phyloP scores from a whole-genome alignment of 2,888 invertebrate genomes.

The Gibbula magus region DNA sequence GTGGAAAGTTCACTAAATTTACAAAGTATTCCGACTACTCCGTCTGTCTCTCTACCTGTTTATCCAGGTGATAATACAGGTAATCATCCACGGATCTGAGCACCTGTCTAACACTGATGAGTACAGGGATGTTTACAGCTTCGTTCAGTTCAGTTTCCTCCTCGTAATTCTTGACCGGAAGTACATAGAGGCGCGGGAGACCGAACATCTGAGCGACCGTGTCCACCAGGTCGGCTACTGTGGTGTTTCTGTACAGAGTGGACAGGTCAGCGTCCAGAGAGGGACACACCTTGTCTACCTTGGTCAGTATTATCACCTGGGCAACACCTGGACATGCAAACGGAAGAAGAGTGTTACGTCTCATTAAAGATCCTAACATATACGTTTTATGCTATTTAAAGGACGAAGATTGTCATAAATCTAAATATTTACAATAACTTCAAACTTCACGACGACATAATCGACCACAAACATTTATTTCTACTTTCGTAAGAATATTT shows the following conservation, averaged over 20 bases:
- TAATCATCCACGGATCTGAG: constrained; percentile 39
- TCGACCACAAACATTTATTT: no score
- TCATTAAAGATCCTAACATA: no score
- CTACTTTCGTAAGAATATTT: no score
- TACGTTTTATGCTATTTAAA: no score
- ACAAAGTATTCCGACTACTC: no score
- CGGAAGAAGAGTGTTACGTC: neutral
- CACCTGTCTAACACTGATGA: constrained; percentile 40
- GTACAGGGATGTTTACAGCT: constrained; percentile 38
- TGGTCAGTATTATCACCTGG: constrained; percentile 44
- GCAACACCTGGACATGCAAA: constrained; percentile 27
- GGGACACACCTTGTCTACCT: constrained; percentile 43
- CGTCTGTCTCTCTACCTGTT: no score
- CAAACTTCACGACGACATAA: no score
- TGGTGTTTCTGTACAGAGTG: constrained; percentile 25
- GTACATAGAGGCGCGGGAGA: constrained; percentile 37
- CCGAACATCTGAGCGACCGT: constrained; percentile 38
- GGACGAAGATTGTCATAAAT: no score
- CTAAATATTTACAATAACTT: no score
- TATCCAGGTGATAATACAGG: constrained; percentile 29
- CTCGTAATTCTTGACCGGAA: constrained; percentile 49
- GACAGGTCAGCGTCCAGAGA: constrained; percentile 35
- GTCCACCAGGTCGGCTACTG: constrained; percentile 33
- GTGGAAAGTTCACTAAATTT: no score
- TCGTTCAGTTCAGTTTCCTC: constrained; percentile 35